Conservation (phyloP, 2,113 vertebrate genomes). For the Anas platyrhynchos region DNA sequence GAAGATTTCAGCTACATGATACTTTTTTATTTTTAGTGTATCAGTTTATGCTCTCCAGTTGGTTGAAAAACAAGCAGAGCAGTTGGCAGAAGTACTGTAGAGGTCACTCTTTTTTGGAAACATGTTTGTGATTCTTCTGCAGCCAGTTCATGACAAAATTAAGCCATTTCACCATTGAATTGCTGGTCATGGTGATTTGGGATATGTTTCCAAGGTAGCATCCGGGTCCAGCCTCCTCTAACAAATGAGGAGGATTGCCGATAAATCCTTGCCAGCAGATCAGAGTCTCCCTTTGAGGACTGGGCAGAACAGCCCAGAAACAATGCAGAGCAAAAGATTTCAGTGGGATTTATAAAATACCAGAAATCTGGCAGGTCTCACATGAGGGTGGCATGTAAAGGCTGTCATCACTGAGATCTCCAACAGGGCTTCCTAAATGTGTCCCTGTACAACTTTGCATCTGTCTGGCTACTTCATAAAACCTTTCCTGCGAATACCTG, state of each 20-base stretch:
- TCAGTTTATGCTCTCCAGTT: not conserved
- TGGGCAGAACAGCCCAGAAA: not conserved
- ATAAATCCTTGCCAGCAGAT: not conserved
- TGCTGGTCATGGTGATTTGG: not conserved
- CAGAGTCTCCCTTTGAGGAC: not conserved
- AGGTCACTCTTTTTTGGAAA: not conserved
- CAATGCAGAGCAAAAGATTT: not conserved
- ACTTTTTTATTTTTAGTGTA: not conserved
- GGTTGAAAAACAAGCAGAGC: not conserved
- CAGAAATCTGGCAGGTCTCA: not conserved
- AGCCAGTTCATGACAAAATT: not conserved
- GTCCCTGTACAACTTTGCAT: not conserved
- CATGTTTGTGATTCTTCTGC: not conserved
- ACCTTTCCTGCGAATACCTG: not conserved
- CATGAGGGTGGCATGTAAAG: constrained; percentile 1
- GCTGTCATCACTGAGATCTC: not conserved
- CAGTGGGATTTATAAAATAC: not conserved
- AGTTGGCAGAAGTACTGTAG: not conserved
- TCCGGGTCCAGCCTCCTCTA: not conserved
- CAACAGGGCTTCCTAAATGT: not conserved
- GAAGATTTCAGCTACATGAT: not conserved
- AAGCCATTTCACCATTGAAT: not conserved
- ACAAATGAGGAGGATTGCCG: not conserved
- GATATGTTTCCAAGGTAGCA: not conserved
- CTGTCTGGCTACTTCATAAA: not conserved